Evolutionary conservation across 2,797 vertebrate species (phyloP), one percentile per base, ranked within the genome.

Genomic region (Muraenolepis orangiensis): DNA sequence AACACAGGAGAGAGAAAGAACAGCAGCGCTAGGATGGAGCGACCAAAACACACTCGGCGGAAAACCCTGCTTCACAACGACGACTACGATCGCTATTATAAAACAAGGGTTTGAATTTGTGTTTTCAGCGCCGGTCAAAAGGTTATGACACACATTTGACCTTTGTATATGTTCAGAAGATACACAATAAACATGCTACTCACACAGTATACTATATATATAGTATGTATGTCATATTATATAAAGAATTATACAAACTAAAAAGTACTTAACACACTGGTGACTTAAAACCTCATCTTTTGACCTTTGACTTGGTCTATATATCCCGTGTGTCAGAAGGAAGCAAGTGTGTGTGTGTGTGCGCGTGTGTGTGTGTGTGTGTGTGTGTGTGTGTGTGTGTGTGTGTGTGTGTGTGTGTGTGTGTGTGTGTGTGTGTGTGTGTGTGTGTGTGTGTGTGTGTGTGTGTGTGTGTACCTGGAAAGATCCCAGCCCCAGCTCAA

Each of bases 401-500:
- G 40, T 18, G 40, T 18, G 40, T 16, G 40, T 42, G 2, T 3
- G 13, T 42, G 40, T 42, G 11, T 1, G 46, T 18, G 16, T 51
- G 46, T 42, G 42, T 51, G 20, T 51, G 46, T 23, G 20, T n/a
- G 42, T 46, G 34, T 36, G 34, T 4, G 11, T 40, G 38, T 40
- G 38, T 40, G 42, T 20, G 46, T 57, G 46, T 57, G n/a, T 10
- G 51, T 10, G 51, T 26, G 51, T 23, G 51, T 26, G 51, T 26
- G 57, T 26, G 23, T 34, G 32, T 38, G 23, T 40, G 12, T 4
- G 1, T 90, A 98, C 98, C 97, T 99, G 98, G 87, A 99, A 99
- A 69, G 98, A 99, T 75, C 98, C 98, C 42, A 99, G 95, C 72
- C 98, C 98, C 85, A 99, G 86, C 76, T 99, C 98, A 82, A 99